Evolutionary conservation across 2,888 invertebrate genomes (phyloP), one percentile per base, ranked within the genome.

Genomic region (Torymus aiolomorphi): DNA sequence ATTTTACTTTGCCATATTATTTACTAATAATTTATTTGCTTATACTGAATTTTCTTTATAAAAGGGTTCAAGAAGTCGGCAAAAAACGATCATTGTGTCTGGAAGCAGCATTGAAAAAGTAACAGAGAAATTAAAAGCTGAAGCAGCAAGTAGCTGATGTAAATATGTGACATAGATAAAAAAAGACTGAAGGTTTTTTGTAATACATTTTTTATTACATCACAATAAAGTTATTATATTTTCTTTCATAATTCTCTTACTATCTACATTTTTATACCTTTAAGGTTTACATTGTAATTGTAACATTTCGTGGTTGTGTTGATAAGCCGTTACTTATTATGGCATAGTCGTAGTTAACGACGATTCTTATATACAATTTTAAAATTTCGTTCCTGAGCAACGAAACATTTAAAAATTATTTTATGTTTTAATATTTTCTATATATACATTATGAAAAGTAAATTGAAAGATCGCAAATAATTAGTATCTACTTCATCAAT

Each of bases 51-150:
- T 20, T 59, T 81, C 76, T 76, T 51, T 78, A 82, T 51, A 85
- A 71, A 87, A 92, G 89, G 94, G 94, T 13, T 92, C 92, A 1
- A 92, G 92, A 81, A 93, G 93, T 63, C 91, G 93, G 24, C 92
- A 93, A 76, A 94, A 94, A 87, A 90, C 91, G 0, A 87, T 94
- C 56, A 86, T 92, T 69, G 88, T 93, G 4, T 88, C 88, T 73
- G 92, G 92, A 77, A 89, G 91, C 14, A 91, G 91, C 0, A 86
- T 91, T 16, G 92, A 92, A 16, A 88, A 89, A 14, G 89, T 93
- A 2, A 84, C 90, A 51, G 89, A 91, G 59, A 90, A 91, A 79
- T 84, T 93, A 18, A 89, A 88, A 73, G 80, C 84, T n/a, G 90
- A 91, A 86, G 88, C 89, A n/a, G 73, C 83, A 14, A 70, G 16